Conservation (phyloP, 2,888 invertebrate species). For the Dryocosmus kuriphilus region DNA sequence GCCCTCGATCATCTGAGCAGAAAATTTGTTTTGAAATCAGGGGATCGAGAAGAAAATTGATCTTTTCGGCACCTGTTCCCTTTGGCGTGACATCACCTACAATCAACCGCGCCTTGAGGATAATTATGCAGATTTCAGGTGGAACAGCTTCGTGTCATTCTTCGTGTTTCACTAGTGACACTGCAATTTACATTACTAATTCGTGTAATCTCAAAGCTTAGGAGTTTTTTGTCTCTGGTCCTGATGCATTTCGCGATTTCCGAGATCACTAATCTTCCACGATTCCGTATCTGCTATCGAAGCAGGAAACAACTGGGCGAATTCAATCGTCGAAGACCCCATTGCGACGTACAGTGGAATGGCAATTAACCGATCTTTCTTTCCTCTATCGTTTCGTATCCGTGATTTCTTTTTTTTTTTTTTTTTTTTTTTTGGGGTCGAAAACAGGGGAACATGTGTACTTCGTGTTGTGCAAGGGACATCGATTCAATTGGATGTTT, state of each 20-base stretch:
- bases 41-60: slow-evolving; percentile 53
- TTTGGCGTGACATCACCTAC: slow-evolving; percentile 63
- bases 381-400: slow-evolving; percentile 28
- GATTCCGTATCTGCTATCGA: slow-evolving; percentile 20
- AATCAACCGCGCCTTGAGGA: slow-evolving; percentile 67
- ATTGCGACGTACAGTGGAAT: slow-evolving; percentile 24
- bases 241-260: slow-evolving; percentile 34
- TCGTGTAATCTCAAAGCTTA: slow-evolving; percentile 72
- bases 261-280: slow-evolving; percentile 27
- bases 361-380: slow-evolving; percentile 30
- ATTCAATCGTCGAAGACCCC: slow-evolving; percentile 33
- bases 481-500: slow-evolving; percentile 21
- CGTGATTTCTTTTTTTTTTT: slow-evolving; percentile 13
- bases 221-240: slow-evolving; percentile 60
- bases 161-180: slow-evolving; percentile 70
- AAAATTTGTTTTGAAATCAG: not conserved
- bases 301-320: slow-evolving; percentile 33
- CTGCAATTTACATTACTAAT: slow-evolving; percentile 73
- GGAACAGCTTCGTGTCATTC: slow-evolving; percentile 61
- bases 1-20: slow-evolving; percentile 1
- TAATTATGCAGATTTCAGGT: slow-evolving; percentile 70
- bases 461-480: slow-evolving; percentile 38
- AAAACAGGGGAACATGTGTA: slow-evolving; percentile 36
- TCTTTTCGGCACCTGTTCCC: slow-evolving; percentile 68
- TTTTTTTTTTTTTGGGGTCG: not conserved